Percentiles rank a stretch among this genome's conserved stretches.
Evolutionary conservation across 2,113 vertebrate species (phyloP).

Genomic region (Crotalus tigris): DNA sequence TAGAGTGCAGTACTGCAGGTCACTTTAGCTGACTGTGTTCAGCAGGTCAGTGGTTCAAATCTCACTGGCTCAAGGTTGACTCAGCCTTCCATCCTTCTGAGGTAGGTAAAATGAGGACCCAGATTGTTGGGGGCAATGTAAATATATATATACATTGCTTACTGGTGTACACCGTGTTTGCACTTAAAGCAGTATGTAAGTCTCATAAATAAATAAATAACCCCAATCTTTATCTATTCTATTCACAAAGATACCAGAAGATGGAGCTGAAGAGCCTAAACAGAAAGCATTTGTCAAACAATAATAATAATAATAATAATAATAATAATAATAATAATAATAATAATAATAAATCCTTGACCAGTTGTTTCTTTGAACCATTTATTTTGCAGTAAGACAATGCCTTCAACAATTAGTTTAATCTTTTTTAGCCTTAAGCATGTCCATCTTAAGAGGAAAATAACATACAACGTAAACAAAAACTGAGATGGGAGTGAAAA

Average conservation of each 20-base stretch:
- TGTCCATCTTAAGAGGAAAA: background rate
- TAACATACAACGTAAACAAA: background rate
- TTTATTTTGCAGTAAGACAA: background rate
- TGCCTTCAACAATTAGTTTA: background rate
- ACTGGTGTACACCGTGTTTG: too few species aligned
- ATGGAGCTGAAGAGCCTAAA: constrained; percentile 23
- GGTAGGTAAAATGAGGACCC: too few species aligned
- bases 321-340: too few species aligned
- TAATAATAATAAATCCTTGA: background rate
- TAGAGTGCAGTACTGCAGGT: too few species aligned
- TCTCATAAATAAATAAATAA: too few species aligned
- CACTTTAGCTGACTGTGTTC: too few species aligned
- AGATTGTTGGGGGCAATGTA: too few species aligned
- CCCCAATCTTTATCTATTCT: background rate
- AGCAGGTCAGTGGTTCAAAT: too few species aligned
- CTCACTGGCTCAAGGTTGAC: too few species aligned
- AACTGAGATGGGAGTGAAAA: background rate
- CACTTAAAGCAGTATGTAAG: too few species aligned
- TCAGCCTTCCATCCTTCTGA: too few species aligned
- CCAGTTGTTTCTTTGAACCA: background rate
- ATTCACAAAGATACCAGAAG: constrained; percentile 2
- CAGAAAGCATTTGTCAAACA: background rate
- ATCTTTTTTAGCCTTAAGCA: background rate
- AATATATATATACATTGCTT: too few species aligned
- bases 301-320: background rate